Percentiles rank a stretch among this genome's conserved stretches.
phyloP scores from a whole-genome alignment of 2,888 invertebrate genomes.

The Dendrolimus houi region DNA sequence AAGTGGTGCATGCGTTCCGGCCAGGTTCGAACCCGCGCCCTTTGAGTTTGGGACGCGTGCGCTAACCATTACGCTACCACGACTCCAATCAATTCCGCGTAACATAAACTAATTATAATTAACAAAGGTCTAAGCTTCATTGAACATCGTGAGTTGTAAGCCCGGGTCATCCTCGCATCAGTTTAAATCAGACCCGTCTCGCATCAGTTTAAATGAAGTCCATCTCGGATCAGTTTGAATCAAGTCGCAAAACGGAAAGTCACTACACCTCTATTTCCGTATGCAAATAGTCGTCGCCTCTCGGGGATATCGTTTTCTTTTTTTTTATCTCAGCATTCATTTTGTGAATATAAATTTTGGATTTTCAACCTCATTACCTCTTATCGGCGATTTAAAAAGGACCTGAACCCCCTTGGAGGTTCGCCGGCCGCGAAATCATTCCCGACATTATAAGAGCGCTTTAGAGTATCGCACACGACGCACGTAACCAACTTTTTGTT shows the following conservation, averaged over 20 bases:
- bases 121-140: no score
- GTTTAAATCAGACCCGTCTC: no score
- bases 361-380: conserved; percentile 62
- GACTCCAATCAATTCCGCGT: no score
- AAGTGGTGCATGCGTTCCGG: no score
- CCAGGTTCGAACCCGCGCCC: no score
- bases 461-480: background rate
- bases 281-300: conserved; percentile 2
- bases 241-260: background rate
- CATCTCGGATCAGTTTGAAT: background rate
- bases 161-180: no score
- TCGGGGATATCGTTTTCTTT: conserved; percentile 7
- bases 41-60: no score
- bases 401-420: conserved; percentile 16
- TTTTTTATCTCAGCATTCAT: conserved; percentile 32
- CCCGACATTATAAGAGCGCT: background rate
- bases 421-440: background rate
- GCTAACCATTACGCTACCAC: no score
- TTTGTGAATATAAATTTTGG: conserved; percentile 56
- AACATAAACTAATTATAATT: no score
- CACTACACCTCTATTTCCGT: background rate
- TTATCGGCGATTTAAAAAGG: conserved; percentile 57
- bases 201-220: no score
- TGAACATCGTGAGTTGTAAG: no score
- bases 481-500: background rate